A percentile compares a stretch with the other conserved stretches of the same genome.
Conservation (phyloP, 1,140 invertebrate genomes). For the Drosophila sturtevanti region DNA sequence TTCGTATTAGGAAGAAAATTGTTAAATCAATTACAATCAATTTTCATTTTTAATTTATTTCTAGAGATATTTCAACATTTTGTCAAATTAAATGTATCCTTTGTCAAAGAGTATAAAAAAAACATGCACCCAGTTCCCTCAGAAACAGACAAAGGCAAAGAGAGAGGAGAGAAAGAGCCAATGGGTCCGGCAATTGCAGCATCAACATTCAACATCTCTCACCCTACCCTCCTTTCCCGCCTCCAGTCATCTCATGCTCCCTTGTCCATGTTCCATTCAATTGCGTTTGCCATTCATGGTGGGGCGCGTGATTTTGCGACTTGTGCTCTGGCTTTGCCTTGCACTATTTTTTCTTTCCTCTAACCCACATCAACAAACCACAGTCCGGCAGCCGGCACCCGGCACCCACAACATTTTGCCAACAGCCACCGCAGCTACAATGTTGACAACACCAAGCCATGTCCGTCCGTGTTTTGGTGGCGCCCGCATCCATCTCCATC, state of each 20-base stretch:
- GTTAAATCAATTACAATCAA: neutral
- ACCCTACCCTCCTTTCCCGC: constrained; percentile 8
- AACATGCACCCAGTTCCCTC: neutral
- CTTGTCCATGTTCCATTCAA: constrained; percentile 54
- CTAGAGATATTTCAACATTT: neutral
- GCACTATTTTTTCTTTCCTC: constrained; percentile 55
- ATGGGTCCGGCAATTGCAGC: neutral
- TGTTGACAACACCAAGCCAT: constrained; percentile 69
- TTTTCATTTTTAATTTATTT: neutral
- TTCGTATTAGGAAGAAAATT: too few relatives aligned
- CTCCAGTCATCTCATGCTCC: neutral
- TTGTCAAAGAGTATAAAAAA: neutral
- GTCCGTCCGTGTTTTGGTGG: constrained; percentile 42
- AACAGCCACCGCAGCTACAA: constrained; percentile 71
- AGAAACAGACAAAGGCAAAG: constrained; percentile 27
- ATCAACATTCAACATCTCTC: constrained; percentile 11
- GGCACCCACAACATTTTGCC: constrained; percentile 71
- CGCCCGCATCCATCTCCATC: constrained; percentile 2
- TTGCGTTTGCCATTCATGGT: constrained; percentile 62
- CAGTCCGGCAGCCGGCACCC: too few relatives aligned
- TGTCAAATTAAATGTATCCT: neutral
- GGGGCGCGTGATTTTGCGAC: constrained; percentile 75
- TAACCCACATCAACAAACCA: constrained; percentile 1
- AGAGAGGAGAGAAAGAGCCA: neutral
- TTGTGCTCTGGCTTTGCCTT: constrained; percentile 69